phyloP scores from a whole-genome alignment of 2,113 vertebrate genomes.

The Axis porcinus region DNA sequence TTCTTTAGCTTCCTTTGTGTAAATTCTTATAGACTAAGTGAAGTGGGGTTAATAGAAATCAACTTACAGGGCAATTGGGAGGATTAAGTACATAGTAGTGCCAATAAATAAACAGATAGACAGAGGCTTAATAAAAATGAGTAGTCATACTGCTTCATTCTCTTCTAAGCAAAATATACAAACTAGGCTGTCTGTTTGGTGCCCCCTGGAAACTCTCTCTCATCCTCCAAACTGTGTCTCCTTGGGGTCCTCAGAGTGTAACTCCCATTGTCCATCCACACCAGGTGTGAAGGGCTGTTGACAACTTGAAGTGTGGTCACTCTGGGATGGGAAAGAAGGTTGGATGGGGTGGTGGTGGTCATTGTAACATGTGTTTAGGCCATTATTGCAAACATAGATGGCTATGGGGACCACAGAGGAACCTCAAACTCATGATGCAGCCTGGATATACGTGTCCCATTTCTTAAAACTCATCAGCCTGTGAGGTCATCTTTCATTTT shows the following conservation, averaged over 20 bases:
- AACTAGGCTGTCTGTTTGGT: neutral
- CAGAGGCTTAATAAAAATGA: neutral
- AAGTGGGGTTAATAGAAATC: neutral
- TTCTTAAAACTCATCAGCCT: neutral
- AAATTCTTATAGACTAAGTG: neutral
- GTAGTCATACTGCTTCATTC: neutral
- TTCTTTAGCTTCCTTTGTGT: neutral
- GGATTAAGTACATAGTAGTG: neutral
- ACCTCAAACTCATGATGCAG: neutral
- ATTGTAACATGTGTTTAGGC: neutral
- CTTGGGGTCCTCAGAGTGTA: neutral
- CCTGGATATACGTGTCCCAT: neutral
- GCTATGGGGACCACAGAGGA: neutral
- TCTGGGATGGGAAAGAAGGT: neutral
- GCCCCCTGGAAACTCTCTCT: neutral
- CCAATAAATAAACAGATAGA: neutral
- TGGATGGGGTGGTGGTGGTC: neutral
- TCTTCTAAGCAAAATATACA: neutral
- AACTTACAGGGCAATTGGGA: neutral
- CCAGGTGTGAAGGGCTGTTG: neutral
- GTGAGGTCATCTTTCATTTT: neutral
- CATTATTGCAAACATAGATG: neutral
- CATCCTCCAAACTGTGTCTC: neutral
- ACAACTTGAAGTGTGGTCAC: neutral
- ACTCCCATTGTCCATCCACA: neutral